phyloP scores from a whole-genome alignment of 1,140 invertebrate genomes.

The Leptinotarsa texana region DNA sequence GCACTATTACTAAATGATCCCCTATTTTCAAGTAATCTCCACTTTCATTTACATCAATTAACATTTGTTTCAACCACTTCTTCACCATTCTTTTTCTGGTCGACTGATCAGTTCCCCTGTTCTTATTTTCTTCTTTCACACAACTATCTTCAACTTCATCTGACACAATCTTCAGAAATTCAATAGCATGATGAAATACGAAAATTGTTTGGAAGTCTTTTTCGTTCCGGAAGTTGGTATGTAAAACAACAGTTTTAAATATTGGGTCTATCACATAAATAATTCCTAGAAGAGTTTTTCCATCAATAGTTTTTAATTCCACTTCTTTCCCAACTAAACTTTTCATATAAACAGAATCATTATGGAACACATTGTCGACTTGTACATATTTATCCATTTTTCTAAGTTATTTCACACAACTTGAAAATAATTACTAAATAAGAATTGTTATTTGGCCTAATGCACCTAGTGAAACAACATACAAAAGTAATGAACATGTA shows the following conservation, averaged over 20 bases:
- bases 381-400: constrained; percentile 14
- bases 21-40: constrained; percentile 47
- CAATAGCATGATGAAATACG: constrained; percentile 42
- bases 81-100: constrained; percentile 38
- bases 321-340: constrained; percentile 44
- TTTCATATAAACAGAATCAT: constrained; percentile 40
- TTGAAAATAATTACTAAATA: no score
- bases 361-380: constrained; percentile 26
- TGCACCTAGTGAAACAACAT: no score
- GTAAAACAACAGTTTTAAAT: constrained; percentile 47
- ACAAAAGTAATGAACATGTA: no score
- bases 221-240: constrained; percentile 26
- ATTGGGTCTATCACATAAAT: constrained; percentile 50
- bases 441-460: no score
- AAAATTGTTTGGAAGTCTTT: constrained; percentile 38
- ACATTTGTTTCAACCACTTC: constrained; percentile 50
- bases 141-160: constrained; percentile 34
- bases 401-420: no score
- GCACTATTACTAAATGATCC: constrained; percentile 47
- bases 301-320: constrained; percentile 43
- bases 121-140: constrained; percentile 24
- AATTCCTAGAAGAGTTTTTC: constrained; percentile 34
- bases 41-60: constrained; percentile 46
- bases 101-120: constrained; percentile 17
- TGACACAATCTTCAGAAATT: constrained; percentile 39